Evolutionary conservation across 1,140 invertebrate genomes (phyloP), one percentile per base, ranked within the genome.

Genomic region (Heliconius himera): DNA sequence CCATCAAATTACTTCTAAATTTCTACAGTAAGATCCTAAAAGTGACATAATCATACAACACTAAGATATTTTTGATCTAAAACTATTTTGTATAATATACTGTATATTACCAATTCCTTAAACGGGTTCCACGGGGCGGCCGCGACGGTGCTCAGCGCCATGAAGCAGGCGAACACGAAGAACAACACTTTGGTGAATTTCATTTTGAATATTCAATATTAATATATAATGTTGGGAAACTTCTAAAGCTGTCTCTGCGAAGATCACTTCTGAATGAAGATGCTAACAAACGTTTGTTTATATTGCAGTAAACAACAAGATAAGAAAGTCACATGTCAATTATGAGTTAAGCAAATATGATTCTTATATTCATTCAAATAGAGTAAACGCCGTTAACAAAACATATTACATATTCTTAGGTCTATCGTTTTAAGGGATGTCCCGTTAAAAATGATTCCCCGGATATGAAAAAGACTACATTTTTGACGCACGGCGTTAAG

Each of bases 161-260:
- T 70, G 3, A 90, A 54, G 29, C 81, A 83, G 54, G 85, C 87
- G 70, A 91, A 86, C 1, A 87, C 82, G 36, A 88, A 87, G 41
- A 87, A 84, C 8, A 91, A 80, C 51, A 91, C 82, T 74, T 85
- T 88, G 33, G 81, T 71, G 77, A 91, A 89, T 74, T 90, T 86
- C 89, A 90, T 90, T 82, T 80, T 83, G 4, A 22, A 56, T 56
- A 22, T 56, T 56, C 20, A 56, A 56, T 56, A 56, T n/a, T 9
- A 22, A 20, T 36, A 36, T n/a, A n/a, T n/a, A n/a, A n/a, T 36
- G 6, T 56, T 56, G n/a, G 0, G 8, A 22, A 56, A 56, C 54
- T 22, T 56, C 54, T 56, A n/a, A 56, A 22, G 54, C 54, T 11
- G 49, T 51, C 1, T 51, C n/a, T 22, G n/a, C 20, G 41, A 22